These are phyloP conservation scores for Chrysomallon squamiferum DNA, from an alignment of 1,140 invertebrate species.

Conservation along the genomic window DNA sequence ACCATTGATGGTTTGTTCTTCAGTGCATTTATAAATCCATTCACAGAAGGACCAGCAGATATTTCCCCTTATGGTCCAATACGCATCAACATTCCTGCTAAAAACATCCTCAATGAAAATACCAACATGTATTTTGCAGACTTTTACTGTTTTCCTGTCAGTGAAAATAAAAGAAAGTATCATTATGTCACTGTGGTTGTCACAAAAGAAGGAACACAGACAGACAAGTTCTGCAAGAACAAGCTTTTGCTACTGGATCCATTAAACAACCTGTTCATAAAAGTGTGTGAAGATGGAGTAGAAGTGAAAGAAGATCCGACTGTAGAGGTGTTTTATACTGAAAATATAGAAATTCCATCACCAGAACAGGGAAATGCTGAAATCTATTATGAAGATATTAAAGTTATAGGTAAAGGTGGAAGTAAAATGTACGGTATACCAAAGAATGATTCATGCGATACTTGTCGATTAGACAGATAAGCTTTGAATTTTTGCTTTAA, in stretches of 20 bases:
- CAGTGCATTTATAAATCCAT: slow-evolving; percentile 15
- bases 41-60: slow-evolving; percentile 5
- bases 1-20: slow-evolving; percentile 33
- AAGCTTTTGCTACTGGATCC: slow-evolving; percentile 22
- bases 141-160: slow-evolving; percentile 34
- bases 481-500: too few species aligned
- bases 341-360: slow-evolving; percentile 19
- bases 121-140: slow-evolving; percentile 45
- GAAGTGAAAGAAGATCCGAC: slow-evolving; percentile 8
- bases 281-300: slow-evolving; percentile 7
- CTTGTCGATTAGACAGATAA: too few species aligned
- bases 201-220: slow-evolving; percentile 15
- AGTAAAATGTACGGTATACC: slow-evolving; percentile 9
- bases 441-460: slow-evolving; percentile 13
- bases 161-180: too few species aligned
- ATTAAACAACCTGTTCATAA: slow-evolving; percentile 25
- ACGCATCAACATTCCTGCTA: slow-evolving; percentile 19
- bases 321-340: slow-evolving; percentile 38
- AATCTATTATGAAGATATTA: slow-evolving; percentile 10
- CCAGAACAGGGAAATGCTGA: slow-evolving; percentile 3
- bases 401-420: not conserved
- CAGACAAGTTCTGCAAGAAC: slow-evolving; percentile 41
- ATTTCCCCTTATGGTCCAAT: slow-evolving; percentile 18
- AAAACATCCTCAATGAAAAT: slow-evolving; percentile 12
- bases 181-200: slow-evolving; percentile 41